Base-by-base conservation (phyloP, 2,113 vertebrate species). In the Centropristis striata region DNA sequence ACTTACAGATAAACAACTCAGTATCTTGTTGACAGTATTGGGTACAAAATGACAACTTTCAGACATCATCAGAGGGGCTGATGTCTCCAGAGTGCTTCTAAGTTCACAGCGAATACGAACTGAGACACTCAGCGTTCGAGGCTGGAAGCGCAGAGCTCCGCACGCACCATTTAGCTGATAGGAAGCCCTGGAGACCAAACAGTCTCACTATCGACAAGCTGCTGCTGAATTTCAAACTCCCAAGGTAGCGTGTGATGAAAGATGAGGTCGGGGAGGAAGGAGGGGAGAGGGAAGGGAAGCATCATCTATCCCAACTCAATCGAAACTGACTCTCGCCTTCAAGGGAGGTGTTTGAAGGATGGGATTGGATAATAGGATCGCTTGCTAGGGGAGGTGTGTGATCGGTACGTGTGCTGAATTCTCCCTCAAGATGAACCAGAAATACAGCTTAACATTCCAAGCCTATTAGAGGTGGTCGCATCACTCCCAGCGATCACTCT, bases 161-260 rank as follows among this genome's bases (percentile, higher is more conserved):
- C 59, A 76, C 9, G 27, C 67, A 73, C 63, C 80, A 84, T 86
- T 79, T 80, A 88, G 74, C 80, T 79, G 77, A 86, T 67, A 72
- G 61, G 67, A 75, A 83, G 74, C 83, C 85, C 80, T 36, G 1
- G 80, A 79, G 88, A 84, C 64, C 69, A 70, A 78, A 75, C 57
- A 46, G 72, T 25, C 65, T 74, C 50, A 47, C 59, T 57, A 81
- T 75, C 55, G 66, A 70, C 70, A 75, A 74, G 69, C 83, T 80
- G 71, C 71, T 68, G 86, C 84, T 80, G 68, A 77, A 71, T 88
- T 75, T 85, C 76, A 78, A 78, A 85, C 66, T 83, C 79, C 74
- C 65, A 15, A 63, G 65, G 64, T 54, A 20, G 41, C 10, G 44
- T 37, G 58, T 41, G 76, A 85, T 64, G 80, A 78, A 54, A 64